Percentiles rank a stretch among this genome's conserved stretches.
Evolutionary conservation across 2,113 vertebrate species (phyloP).

Genomic region (Pungitius pungitius): DNA sequence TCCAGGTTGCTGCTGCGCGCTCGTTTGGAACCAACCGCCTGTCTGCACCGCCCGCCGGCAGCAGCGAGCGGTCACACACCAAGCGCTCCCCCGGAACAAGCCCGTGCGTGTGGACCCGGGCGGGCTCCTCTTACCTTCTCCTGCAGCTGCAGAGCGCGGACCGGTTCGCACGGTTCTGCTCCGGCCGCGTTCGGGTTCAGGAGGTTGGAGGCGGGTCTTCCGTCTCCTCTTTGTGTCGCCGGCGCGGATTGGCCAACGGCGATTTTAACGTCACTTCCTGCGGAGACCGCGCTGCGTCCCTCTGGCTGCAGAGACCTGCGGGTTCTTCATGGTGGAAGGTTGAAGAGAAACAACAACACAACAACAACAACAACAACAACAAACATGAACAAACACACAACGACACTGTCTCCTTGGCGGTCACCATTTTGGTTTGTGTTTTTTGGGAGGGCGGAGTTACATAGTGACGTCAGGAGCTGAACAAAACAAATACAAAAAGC

Average conservation of each 20-base stretch:
- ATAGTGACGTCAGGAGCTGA: constrained; percentile 9
- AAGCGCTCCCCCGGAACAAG: background rate
- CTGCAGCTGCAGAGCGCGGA: background rate
- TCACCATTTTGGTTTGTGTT: constrained; percentile 59
- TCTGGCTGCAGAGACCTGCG: constrained; percentile 42
- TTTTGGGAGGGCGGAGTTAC: constrained; percentile 11
- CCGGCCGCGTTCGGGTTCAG: constrained; percentile 36
- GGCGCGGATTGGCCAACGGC: constrained; percentile 16
- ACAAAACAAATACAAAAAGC: background rate
- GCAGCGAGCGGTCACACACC: background rate
- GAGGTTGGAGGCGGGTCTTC: constrained; percentile 47
- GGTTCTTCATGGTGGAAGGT: background rate
- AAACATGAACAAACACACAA: background rate
- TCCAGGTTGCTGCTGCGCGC: background rate
- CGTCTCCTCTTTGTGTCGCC: background rate
- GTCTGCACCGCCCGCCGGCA: constrained; percentile 32
- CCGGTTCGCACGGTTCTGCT: constrained; percentile 26
- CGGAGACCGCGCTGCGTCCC: background rate
- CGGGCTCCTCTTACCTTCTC: constrained; percentile 50
- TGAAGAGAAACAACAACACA: background rate
- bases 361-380: background rate
- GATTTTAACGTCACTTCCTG: constrained; percentile 5
- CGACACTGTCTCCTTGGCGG: no score
- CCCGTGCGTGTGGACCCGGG: background rate
- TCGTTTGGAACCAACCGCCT: background rate